A percentile compares a stretch with the other conserved stretches of the same genome.
phyloP scores from a whole-genome alignment of 2,797 vertebrate species.

The Sciurus carolinensis region DNA sequence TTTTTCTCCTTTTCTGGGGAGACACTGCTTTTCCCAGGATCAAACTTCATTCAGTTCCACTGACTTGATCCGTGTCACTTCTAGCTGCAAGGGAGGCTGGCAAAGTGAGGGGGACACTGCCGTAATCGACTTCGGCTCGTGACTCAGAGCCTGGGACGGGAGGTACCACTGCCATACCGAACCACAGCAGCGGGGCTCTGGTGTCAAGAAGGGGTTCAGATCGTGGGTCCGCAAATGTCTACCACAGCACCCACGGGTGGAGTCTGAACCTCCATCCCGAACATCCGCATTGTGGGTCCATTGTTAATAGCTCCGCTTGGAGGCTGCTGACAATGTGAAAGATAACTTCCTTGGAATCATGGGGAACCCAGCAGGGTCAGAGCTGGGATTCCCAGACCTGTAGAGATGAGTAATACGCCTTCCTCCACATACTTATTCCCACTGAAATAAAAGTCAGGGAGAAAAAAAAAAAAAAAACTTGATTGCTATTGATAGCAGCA shows the following conservation, averaged over 20 bases:
- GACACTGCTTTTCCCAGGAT: background rate
- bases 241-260: background rate
- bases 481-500: background rate
- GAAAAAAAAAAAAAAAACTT: background rate
- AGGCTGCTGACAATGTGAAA: background rate
- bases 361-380: slow-evolving; percentile 46
- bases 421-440: background rate
- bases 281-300: background rate
- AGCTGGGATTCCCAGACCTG: slow-evolving; percentile 23
- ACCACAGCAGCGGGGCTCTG: background rate
- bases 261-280: background rate
- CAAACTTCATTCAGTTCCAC: background rate
- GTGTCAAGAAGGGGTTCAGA: background rate
- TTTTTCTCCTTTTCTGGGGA: background rate
- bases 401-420: background rate
- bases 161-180: rapidly evolving
- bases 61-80: background rate
- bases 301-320: background rate
- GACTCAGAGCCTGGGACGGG: background rate
- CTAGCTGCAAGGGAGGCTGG: slow-evolving; percentile 26
- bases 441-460: background rate
- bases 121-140: background rate
- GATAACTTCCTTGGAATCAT: slow-evolving; percentile 28
- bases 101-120: background rate
- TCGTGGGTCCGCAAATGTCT: background rate